Evolutionary conservation across 2,113 vertebrate genomes (phyloP), one percentile per base, ranked within the genome.

Genomic region (Xenopus laevis): DNA sequence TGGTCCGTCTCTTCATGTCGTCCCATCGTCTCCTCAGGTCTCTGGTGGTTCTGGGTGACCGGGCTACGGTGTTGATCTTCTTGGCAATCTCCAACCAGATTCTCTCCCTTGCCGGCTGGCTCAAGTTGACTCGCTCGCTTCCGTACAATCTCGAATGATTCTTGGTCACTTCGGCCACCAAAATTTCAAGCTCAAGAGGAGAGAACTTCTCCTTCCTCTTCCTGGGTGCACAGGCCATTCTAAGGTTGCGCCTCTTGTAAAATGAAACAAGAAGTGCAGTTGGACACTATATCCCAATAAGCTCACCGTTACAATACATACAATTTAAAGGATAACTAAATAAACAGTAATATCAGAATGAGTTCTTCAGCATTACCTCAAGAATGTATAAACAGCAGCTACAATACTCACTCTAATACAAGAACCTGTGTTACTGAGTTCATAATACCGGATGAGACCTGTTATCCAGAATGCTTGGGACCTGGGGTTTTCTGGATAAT

Each of bases 21-120:
- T 93, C 92, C 92, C 90, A 94, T 61, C 88, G 86, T 74, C 92
- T 93, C 81, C 90, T 90, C 46, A 92, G 86, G 71, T 94, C 91
- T 10, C 90, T 79, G 2, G 91, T 87, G 7, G 89, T 94, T 10
- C 91, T 87, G 0, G 89, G 87, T 6, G 91, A 90, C 72, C 92
- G 80, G 72, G 90, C 91, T 63, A 93, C 90, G 10, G 90, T 85
- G 10, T 92, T 93, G 65, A 91, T 88, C 52, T 89, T 82, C 73
- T 91, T 89, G n/a, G 90, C 85, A 62, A 92, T 91, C 30, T 87
- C 87, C 0, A 86, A 89, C 89, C 89, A 90, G 77, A 93, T 92
- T 61, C 89, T 88, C 73, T 93, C 90, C 76, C 90, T 82, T 72
- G 91, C 88, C 13, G 89, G 82, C 5, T 88, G 86, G 16, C 91